phyloP scores from a whole-genome alignment of 2,113 vertebrate genomes.

The Apeltes quadracus region DNA sequence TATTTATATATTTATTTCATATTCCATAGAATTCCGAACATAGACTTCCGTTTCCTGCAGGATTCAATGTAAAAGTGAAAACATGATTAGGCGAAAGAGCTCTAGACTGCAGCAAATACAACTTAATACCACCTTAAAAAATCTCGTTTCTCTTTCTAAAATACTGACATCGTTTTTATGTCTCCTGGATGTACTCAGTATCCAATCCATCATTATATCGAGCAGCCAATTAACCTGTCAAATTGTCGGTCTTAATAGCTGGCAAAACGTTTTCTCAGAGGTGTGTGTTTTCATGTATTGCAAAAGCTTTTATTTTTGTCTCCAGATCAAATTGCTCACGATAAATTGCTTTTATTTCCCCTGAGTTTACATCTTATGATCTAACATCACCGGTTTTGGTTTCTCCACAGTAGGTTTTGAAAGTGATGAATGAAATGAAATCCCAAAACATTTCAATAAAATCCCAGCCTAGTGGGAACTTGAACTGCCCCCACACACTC shows the following conservation, averaged over 20 bases:
- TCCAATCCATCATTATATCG: no score
- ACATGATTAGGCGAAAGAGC: conserved; percentile 19
- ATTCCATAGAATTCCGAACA: conserved; percentile 42
- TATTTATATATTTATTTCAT: conserved; percentile 59
- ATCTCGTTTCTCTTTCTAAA: no score
- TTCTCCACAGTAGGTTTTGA: no score
- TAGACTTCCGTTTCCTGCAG: conserved; percentile 26
- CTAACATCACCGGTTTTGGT: not conserved
- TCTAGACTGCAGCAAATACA: not conserved
- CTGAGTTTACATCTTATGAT: not conserved
- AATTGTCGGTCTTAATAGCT: no score
- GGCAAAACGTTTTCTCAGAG: not conserved
- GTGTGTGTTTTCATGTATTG: not conserved
- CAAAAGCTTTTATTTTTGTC: not conserved
- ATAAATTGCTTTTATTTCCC: not conserved
- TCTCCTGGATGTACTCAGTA: no score
- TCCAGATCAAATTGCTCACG: not conserved
- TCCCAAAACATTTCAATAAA: not conserved
- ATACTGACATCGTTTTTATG: no score
- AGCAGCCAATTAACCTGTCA: not conserved
- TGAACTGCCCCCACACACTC: no score
- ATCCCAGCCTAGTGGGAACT: no score
- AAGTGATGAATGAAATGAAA: no score
- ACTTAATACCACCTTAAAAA: not conserved
- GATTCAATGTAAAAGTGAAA: conserved; percentile 31